Evolutionary conservation across 2,888 invertebrate genomes (phyloP), one percentile per base, ranked within the genome.

Genomic region (Omphaloscelis lunosa): DNA sequence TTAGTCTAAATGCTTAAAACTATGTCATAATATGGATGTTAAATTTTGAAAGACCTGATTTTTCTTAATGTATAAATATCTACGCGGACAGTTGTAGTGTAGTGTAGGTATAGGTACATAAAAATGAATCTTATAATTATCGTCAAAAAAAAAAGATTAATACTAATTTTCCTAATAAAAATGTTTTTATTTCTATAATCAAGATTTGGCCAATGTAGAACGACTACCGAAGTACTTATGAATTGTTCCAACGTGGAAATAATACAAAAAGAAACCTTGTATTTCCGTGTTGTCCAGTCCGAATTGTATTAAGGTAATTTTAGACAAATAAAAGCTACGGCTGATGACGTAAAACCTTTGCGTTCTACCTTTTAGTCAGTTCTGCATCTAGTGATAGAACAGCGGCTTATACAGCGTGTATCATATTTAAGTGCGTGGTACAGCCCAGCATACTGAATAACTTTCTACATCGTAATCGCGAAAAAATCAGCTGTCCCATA

Each of bases 191-290:
- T 65, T 45, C 7, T 65, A 27, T 45, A 8, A 23, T 23, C 23
- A 48, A 66, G 48, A 29, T 23, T 48, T 29, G 5, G 8, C 48
- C 20, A 51, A 15, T 45, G 67, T 34, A 67, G 23, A 67, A 68
- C 17, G 7, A 39, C 0, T n/a, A 56, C 17, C 8, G 12, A 48
- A 71, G 34, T 61, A 34, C 2, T 11, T 20, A n/a, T 48, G 8
- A 48, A 48, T 62, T 29, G 4, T 63, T 71, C 45, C 29, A 71
- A n/a, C 15, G 23, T n/a, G 41, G 70, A 45, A 71, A 20, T 20
- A 58, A 27, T 39, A 27, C 12, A 56, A 69, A 15, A 65, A 23
- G n/a, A 29, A 7, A 7, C 4, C 2, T 34, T n/a, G n/a, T n/a
- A 53, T 53, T 53, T n/a, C 34, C n/a, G 17, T 17, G 17, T 11